A percentile compares a stretch with the other conserved stretches of the same genome.
phyloP scores from a whole-genome alignment of 2,888 invertebrate species.

The Drosophila stalkeri region DNA sequence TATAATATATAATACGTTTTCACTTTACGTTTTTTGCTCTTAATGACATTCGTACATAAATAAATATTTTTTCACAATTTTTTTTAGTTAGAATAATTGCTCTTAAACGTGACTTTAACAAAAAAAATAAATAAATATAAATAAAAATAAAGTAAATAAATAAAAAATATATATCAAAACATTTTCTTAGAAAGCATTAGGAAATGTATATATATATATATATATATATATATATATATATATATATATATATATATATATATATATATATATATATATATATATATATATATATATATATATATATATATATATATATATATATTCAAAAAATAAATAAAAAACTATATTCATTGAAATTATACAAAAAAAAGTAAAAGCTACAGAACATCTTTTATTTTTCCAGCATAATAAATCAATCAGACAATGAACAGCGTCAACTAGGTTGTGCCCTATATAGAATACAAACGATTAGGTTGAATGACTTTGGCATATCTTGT shows the following conservation, averaged over 20 bases:
- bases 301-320: background rate
- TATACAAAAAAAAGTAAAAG: slow-evolving; percentile 58
- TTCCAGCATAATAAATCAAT: slow-evolving; percentile 13
- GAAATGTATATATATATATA: too few relatives aligned
- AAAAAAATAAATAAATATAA: background rate
- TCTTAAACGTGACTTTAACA: background rate
- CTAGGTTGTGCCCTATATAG: slow-evolving; percentile 48
- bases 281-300: background rate
- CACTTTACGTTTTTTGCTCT: background rate
- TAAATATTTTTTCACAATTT: background rate
- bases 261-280: background rate
- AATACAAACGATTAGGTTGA: slow-evolving; percentile 65
- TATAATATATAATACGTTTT: background rate
- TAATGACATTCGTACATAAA: background rate
- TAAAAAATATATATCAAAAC: too few relatives aligned
- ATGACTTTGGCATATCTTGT: slow-evolving; percentile 58
- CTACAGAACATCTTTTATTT: slow-evolving; percentile 18
- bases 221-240: background rate
- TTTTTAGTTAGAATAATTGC: background rate
- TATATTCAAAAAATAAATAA: background rate
- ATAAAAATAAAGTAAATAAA: too few relatives aligned
- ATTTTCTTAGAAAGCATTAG: too few relatives aligned
- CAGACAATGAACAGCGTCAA: slow-evolving; percentile 42
- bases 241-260: background rate
- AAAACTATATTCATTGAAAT: background rate